A percentile compares a stretch with the other conserved stretches of the same genome.
phyloP scores from a whole-genome alignment of 2,797 vertebrate species.

The Streptopelia turtur region DNA sequence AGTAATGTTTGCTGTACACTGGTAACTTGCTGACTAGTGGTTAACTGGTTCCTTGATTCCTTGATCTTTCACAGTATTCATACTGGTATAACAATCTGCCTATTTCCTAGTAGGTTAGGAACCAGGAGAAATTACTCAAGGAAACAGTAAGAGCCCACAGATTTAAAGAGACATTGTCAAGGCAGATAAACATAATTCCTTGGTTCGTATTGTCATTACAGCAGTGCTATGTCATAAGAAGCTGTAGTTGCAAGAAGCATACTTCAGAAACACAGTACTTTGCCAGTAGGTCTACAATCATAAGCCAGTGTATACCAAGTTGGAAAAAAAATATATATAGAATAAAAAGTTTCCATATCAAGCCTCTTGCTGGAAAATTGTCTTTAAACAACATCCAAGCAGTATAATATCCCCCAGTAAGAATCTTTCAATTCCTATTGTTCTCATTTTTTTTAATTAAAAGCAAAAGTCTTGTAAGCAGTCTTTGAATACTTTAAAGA shows the following conservation, averaged over 20 bases:
- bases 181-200: background rate
- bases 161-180: background rate
- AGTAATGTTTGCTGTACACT: background rate
- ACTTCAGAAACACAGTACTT: background rate
- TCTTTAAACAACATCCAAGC: background rate
- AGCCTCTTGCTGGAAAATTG: background rate
- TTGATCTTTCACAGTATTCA: background rate
- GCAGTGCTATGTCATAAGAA: background rate
- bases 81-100: rapidly evolving
- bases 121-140: background rate
- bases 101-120: background rate
- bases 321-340: background rate
- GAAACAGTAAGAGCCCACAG: background rate
- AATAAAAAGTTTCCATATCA: background rate
- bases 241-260: rapidly evolving
- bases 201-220: background rate
- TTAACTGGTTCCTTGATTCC: background rate
- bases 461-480: background rate
- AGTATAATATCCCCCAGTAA: background rate
- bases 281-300: background rate
- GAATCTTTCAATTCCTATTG: background rate
- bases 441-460: background rate
- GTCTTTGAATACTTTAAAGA: background rate
- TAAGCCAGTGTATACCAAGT: background rate
- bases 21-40: background rate